phyloP scores from a whole-genome alignment of 1,140 invertebrate genomes.

The Leptestheria dahalacensis region DNA sequence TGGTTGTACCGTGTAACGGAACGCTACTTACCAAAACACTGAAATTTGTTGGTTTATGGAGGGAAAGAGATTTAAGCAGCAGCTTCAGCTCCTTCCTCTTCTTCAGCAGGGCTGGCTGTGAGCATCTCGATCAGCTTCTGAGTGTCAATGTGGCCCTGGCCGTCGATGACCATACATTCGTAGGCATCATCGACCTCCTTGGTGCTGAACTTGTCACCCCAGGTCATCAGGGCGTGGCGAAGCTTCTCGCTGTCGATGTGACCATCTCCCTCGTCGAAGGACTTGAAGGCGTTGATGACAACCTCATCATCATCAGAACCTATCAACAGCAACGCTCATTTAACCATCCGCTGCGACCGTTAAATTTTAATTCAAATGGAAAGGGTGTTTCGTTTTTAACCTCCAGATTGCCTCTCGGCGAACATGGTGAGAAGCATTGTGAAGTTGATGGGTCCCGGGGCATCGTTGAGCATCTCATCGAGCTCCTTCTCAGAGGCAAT shows the following conservation, averaged over 20 bases:
- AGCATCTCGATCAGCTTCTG: slow-evolving; percentile 69
- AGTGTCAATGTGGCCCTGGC: slow-evolving; percentile 84
- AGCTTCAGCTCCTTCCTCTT: slow-evolving; percentile 41
- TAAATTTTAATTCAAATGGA: no score
- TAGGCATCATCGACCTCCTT: slow-evolving; percentile 88
- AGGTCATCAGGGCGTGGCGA: slow-evolving; percentile 84
- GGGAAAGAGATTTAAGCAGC: slow-evolving; percentile 1
- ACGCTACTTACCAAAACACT: no score
- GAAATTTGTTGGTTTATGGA: no score
- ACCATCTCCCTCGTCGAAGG: slow-evolving; percentile 74
- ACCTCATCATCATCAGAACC: slow-evolving; percentile 77
- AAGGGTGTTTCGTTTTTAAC: slow-evolving; percentile 16
- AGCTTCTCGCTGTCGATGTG: slow-evolving; percentile 76
- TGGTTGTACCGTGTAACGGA: no score
- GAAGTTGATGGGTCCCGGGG: slow-evolving; percentile 86
- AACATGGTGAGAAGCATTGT: slow-evolving; percentile 84
- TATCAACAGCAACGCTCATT: slow-evolving; percentile 1
- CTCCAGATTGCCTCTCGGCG: slow-evolving; percentile 67
- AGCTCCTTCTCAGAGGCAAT: slow-evolving; percentile 77
- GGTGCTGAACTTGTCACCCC: slow-evolving; percentile 87
- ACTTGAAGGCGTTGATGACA: slow-evolving; percentile 84
- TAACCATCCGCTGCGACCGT: no score
- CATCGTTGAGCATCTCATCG: slow-evolving; percentile 78
- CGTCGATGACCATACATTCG: slow-evolving; percentile 88
- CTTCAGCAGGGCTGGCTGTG: slow-evolving; percentile 62